Percentiles rank a stretch among this genome's conserved stretches.
Conservation (phyloP, 2,888 invertebrate species). For the Electrophaes corylata region DNA sequence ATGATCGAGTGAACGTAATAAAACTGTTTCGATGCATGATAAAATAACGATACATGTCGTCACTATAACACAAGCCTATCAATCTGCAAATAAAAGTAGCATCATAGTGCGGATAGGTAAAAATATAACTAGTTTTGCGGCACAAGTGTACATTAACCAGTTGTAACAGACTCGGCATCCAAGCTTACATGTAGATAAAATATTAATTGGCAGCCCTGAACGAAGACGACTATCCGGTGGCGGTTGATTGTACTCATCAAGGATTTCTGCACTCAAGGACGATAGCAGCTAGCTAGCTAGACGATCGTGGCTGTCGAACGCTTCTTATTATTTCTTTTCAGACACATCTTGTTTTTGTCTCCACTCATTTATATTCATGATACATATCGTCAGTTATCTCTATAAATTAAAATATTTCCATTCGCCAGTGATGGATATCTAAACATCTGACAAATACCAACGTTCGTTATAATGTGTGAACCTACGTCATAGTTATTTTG, state of each 20-base stretch:
- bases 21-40: slow-evolving; percentile 21
- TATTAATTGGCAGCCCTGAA: slow-evolving; percentile 77
- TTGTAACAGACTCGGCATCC: slow-evolving; percentile 47
- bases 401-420: slow-evolving; percentile 76
- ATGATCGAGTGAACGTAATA: slow-evolving; percentile 9
- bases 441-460: slow-evolving; percentile 51
- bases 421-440: slow-evolving; percentile 57
- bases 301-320: slow-evolving; percentile 73
- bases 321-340: slow-evolving; percentile 79
- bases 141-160: slow-evolving; percentile 47
- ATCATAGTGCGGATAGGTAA: slow-evolving; percentile 41
- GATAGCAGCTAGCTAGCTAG: slow-evolving; percentile 78
- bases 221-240: slow-evolving; percentile 76
- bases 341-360: slow-evolving; percentile 81
- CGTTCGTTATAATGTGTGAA: slow-evolving; percentile 41
- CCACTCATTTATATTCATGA: slow-evolving; percentile 81
- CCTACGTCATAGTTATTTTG: slow-evolving; percentile 23
- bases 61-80: slow-evolving; percentile 32
- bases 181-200: slow-evolving; percentile 58
- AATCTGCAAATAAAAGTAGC: slow-evolving; percentile 35
- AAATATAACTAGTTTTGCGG: slow-evolving; percentile 48
- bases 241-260: slow-evolving; percentile 85
- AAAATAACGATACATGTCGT: slow-evolving; percentile 21
- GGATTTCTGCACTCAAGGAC: slow-evolving; percentile 83
- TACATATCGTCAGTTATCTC: slow-evolving; percentile 77